phyloP scores from a whole-genome alignment of 2,113 vertebrate genomes.

The Leuciscus idus region DNA sequence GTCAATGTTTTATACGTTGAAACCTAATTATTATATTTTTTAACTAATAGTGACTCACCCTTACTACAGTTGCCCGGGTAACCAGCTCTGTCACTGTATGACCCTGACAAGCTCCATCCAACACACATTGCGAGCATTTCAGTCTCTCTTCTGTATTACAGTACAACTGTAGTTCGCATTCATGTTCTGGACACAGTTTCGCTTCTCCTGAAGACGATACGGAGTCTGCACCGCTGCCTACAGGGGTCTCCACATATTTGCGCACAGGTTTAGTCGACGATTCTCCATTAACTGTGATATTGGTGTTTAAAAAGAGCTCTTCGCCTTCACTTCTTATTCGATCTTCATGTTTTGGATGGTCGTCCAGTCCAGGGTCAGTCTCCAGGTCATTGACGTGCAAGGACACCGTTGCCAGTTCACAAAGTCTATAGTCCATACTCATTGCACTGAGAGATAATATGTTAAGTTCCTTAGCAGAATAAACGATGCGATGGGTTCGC shows the following conservation, averaged over 20 bases:
- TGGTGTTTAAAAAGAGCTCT: neutral
- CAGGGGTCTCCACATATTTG: neutral
- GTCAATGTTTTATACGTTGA: neutral
- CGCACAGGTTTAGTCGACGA: neutral
- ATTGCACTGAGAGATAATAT: conserved; percentile 56
- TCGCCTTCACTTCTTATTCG: conserved; percentile 38
- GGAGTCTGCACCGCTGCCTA: conserved; percentile 62
- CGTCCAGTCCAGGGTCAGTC: conserved; percentile 7
- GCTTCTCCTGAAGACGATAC: conserved; percentile 61
- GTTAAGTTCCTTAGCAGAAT: neutral
- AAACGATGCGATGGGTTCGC: neutral
- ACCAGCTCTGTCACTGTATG: conserved; percentile 77
- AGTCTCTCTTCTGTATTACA: conserved; percentile 78
- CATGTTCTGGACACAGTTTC: conserved; percentile 74
- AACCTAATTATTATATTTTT: neutral
- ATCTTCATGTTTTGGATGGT: conserved; percentile 26
- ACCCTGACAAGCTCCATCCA: conserved; percentile 74
- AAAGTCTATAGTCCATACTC: conserved; percentile 63
- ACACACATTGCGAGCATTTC: conserved; percentile 78
- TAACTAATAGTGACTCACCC: conserved; percentile 75
- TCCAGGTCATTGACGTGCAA: conserved; percentile 47
- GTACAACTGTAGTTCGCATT: conserved; percentile 75
- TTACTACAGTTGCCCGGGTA: conserved; percentile 76
- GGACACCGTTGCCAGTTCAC: conserved; percentile 64
- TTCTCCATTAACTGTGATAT: conserved; percentile 1